These are phyloP conservation scores for Drosophila auraria DNA, from an alignment of 1,140 invertebrate species.

Conservation along the genomic window DNA sequence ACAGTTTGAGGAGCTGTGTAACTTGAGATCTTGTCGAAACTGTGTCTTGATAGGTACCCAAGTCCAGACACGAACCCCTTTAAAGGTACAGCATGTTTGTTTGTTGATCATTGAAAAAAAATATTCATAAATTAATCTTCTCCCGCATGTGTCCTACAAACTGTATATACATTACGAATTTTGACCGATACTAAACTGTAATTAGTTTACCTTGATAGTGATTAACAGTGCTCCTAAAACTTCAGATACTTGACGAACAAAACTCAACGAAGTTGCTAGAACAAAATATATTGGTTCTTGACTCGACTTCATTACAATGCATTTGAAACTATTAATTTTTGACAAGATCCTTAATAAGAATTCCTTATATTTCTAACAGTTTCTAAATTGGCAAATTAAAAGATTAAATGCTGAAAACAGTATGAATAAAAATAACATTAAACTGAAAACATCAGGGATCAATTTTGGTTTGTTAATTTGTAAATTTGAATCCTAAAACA, in stretches of 20 bases:
- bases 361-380: too few relatives aligned
- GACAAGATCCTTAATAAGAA: neutral
- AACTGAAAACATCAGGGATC: too few relatives aligned
- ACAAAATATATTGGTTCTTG: too few relatives aligned
- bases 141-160: too few relatives aligned
- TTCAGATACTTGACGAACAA: neutral
- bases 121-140: too few relatives aligned
- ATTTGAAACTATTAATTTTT: neutral
- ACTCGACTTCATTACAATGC: neutral
- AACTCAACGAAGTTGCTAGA: too few relatives aligned
- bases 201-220: too few relatives aligned
- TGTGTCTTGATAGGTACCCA: neutral
- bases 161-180: too few relatives aligned
- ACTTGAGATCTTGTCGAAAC: neutral
- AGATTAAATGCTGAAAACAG: neutral
- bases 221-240: slow-evolving; percentile 2
- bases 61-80: neutral
- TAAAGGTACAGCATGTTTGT: fast-evolving
- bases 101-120: neutral
- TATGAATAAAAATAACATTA: too few relatives aligned
- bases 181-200: too few relatives aligned
- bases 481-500: neutral
- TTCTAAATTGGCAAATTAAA: too few relatives aligned
- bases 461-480: too few relatives aligned
- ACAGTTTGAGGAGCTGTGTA: neutral